Conservation (phyloP, 2,888 invertebrate species). For the Sinodicranocentrus sp. region DNA sequence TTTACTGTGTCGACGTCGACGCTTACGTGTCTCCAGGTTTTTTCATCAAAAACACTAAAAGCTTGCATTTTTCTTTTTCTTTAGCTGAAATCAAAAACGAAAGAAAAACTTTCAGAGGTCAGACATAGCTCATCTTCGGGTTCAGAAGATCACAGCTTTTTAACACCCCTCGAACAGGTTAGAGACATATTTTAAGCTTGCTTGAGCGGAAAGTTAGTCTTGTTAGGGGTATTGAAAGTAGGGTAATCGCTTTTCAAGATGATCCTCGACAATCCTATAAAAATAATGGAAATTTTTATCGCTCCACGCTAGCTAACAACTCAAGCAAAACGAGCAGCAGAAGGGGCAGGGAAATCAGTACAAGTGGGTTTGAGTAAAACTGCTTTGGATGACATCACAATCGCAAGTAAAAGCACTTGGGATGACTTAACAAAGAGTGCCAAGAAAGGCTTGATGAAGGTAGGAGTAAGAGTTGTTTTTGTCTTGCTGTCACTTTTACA, state of each 20-base stretch:
- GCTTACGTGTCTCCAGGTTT: too few species aligned
- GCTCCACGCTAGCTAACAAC: conserved; percentile 89
- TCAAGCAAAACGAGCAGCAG: conserved; percentile 93
- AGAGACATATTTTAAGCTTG: background rate
- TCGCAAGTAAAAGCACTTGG: conserved; percentile 92
- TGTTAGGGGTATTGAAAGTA: background rate
- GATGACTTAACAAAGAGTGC: conserved; percentile 95
- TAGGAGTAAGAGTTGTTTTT: conserved; percentile 76
- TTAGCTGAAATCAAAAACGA: conserved; percentile 83
- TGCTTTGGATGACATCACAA: conserved; percentile 90
- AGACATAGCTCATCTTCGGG: conserved; percentile 72
- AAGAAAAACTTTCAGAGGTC: conserved; percentile 83
- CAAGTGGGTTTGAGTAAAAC: conserved; percentile 82
- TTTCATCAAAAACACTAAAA: background rate
- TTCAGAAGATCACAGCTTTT: conserved; percentile 84
- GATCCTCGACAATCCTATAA: too few species aligned
- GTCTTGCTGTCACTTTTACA: too few species aligned
- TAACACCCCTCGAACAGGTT: conserved; percentile 91
- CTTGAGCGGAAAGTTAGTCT: background rate
- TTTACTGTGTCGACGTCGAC: too few species aligned
- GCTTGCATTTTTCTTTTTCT: conserved; percentile 19
- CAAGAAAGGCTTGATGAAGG: conserved; percentile 91
- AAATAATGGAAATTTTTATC: too few species aligned
- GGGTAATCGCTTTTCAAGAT: background rate
- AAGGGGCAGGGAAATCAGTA: conserved; percentile 88